phyloP scores from a whole-genome alignment of 2,797 vertebrate species.

The Meda fulgida region DNA sequence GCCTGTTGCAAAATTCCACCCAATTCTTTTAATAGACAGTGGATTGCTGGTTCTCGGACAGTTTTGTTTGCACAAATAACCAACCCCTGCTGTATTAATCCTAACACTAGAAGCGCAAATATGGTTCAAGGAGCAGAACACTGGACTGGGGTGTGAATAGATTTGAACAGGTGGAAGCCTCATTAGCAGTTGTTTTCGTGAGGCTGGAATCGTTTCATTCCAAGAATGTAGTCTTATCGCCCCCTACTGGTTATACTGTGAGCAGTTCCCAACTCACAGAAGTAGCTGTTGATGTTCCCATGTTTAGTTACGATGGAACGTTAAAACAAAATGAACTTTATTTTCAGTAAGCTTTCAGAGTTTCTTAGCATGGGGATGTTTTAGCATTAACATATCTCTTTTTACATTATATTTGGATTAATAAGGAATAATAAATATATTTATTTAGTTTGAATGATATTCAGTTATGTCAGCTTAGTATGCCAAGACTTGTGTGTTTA shows the following conservation, averaged over 20 bases:
- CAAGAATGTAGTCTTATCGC: constrained; percentile 39
- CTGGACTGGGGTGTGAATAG: constrained; percentile 37
- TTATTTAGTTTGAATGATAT: constrained; percentile 25
- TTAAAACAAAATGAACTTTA: constrained; percentile 12
- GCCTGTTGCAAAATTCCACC: constrained; percentile 20
- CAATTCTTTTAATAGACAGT: background rate
- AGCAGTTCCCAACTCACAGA: background rate
- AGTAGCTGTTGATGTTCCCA: constrained; percentile 18
- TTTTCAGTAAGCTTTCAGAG: constrained; percentile 14
- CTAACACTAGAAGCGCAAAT: constrained; percentile 21
- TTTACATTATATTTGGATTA: constrained; percentile 18
- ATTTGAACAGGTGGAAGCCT: constrained; percentile 39
- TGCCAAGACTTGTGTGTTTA: constrained; percentile 24
- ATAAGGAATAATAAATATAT: constrained; percentile 9
- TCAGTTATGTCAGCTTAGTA: constrained; percentile 7
- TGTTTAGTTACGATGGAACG: background rate
- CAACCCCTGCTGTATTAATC: background rate
- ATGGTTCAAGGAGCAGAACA: background rate
- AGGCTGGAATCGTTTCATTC: constrained; percentile 41
- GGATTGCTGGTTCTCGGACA: background rate
- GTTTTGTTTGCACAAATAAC: constrained; percentile 18
- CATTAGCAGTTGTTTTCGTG: constrained; percentile 30
- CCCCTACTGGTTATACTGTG: constrained; percentile 27
- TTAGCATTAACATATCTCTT: constrained; percentile 6
- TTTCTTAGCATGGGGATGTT: constrained; percentile 10